Percentiles rank a stretch among this genome's conserved stretches.
phyloP scores from a whole-genome alignment of 2,888 invertebrate genomes.

The Metallyticus violacea region DNA sequence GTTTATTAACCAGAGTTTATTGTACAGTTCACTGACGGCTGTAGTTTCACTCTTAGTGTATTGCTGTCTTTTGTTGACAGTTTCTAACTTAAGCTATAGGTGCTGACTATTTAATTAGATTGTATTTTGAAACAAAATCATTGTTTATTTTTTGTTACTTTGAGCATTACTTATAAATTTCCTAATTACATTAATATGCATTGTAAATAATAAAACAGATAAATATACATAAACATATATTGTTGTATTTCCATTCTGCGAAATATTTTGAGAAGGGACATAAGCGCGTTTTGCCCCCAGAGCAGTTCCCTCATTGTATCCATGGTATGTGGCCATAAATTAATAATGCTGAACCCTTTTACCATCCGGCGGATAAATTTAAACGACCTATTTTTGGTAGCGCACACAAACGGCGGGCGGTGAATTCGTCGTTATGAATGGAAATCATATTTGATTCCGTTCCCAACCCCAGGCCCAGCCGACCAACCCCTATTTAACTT shows the following conservation, averaged over 20 bases:
- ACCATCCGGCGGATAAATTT: neutral
- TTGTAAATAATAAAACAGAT: neutral
- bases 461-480: neutral
- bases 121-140: no score
- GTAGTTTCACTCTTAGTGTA: no score
- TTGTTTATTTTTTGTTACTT: no score
- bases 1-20: no score
- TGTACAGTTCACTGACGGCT: no score
- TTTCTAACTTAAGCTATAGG: no score
- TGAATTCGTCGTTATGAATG: neutral
- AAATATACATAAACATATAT: neutral
- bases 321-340: neutral
- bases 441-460: neutral
- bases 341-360: neutral
- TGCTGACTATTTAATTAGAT: no score
- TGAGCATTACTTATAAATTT: no score
- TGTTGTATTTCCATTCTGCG: neutral
- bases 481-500: neutral
- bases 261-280: neutral
- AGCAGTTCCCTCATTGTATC: neutral
- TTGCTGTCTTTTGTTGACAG: no score
- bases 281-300: neutral
- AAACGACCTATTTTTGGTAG: neutral
- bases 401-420: neutral
- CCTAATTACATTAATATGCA: no score